Evolutionary conservation across 2,888 invertebrate species (phyloP).

Genomic region (Rhamnusium bicolor): DNA sequence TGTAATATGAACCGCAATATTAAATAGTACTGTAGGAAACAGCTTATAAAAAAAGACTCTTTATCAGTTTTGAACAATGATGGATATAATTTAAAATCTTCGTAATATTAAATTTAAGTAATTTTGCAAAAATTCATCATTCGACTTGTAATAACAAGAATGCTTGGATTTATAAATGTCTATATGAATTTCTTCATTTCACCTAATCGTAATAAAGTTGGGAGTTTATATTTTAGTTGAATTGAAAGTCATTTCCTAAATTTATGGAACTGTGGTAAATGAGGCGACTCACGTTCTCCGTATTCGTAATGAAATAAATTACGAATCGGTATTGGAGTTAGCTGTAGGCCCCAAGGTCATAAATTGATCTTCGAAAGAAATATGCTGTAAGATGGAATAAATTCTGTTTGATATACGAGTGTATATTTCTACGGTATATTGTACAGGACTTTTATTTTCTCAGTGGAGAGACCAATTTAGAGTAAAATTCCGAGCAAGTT

Average conservation of each 20-base stretch:
- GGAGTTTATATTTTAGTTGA: neutral
- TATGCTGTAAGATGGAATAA: neutral
- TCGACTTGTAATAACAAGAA: neutral
- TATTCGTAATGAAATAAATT: neutral
- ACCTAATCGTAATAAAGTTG: neutral
- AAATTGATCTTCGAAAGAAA: neutral
- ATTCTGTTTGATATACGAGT: neutral
- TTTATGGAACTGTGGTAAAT: neutral
- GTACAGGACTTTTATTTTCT: too few relatives aligned
- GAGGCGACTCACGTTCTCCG: neutral
- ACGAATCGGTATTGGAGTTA: neutral
- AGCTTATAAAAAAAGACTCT: too few relatives aligned
- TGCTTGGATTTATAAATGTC: neutral
- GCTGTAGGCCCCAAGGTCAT: too few relatives aligned
- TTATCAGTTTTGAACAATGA: too few relatives aligned
- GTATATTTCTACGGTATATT: neutral
- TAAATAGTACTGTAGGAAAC: too few relatives aligned
- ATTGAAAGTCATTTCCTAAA: neutral
- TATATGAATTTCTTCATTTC: neutral
- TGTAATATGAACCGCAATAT: too few relatives aligned
- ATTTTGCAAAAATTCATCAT: too few relatives aligned
- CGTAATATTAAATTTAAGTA: too few relatives aligned
- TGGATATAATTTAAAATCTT: too few relatives aligned
- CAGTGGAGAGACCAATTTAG: neutral
- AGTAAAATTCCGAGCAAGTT: neutral